Evolutionary conservation across 1,140 invertebrate genomes (phyloP), one percentile per base, ranked within the genome.

Genomic region (Pseudomyrmex gracilis): DNA sequence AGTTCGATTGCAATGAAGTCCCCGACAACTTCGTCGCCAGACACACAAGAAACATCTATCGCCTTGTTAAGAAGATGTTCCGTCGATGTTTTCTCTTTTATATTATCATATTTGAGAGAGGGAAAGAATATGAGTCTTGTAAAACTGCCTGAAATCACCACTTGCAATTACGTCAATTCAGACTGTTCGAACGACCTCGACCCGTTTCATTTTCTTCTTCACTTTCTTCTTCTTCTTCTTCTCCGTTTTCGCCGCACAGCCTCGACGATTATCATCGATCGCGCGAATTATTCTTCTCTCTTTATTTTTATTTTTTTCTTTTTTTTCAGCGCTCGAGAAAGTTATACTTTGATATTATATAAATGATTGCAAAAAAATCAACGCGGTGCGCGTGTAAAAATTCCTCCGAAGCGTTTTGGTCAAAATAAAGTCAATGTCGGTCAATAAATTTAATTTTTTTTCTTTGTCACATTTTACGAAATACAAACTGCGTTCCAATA

Each of bases 151-250:
- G 66, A 77, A 77, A 45, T 77, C 17, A 24, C n/a, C n/a, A n/a
- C n/a, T 12, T 73, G 24, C 24, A 63, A 63, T 63, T 74, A 63
- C 7, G 15, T 22, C n/a, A 17, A 64, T 43, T 77, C 47, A 43
- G 17, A 66, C 24, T 9, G 24, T 12, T 9, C n/a, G 47, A 66
- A 17, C 61, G 63, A 77, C 63, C 74, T 77, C 63, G 74, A 77
- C 74, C 63, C 12, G 47, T 24, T 77, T 77, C 13, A 12, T 67
- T n/a, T 5, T 53, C 20, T 10, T 24, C 17, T 34, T 66, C 47
- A 9, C 43, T 20, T 77, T 45, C 3, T 24, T 60, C 15, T 73
- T 61, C 55, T 22, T 73, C 10, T 24, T 15, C 13, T 8, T 2
- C n/a, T 66, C 66, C 61, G 9, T 43, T 22, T 77, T 45, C 15